phyloP scores from a whole-genome alignment of 2,888 invertebrate genomes.

The Drosophila sordidapex region DNA sequence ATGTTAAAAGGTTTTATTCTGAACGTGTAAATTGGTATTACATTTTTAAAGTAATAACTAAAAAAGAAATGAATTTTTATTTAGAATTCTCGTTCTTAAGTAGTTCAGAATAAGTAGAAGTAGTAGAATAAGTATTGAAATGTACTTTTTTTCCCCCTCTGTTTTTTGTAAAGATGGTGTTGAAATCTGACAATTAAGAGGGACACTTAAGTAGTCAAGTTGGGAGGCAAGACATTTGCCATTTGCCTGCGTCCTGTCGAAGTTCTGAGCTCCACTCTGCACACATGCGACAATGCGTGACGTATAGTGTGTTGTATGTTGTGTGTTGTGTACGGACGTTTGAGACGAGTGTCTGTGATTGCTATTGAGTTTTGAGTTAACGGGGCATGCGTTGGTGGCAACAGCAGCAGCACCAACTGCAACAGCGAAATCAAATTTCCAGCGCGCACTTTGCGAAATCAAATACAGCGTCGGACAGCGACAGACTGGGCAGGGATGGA shows the following conservation, averaged over 20 bases:
- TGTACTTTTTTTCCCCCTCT: background rate
- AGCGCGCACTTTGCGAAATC: conserved; percentile 79
- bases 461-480: conserved; percentile 64
- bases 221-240: conserved; percentile 31
- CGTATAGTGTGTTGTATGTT: conserved; percentile 40
- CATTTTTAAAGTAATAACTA: background rate
- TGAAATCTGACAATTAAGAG: conserved; percentile 41
- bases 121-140: background rate
- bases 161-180: background rate
- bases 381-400: conserved; percentile 58
- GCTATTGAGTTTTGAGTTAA: conserved; percentile 69
- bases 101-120: background rate
- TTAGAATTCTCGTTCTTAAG: background rate
- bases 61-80: background rate
- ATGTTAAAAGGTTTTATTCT: background rate
- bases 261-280: conserved; percentile 16
- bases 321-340: conserved; percentile 29
- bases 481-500: background rate
- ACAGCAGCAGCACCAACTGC: conserved; percentile 36
- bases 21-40: background rate
- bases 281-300: conserved; percentile 57
- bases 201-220: conserved; percentile 35
- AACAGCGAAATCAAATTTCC: conserved; percentile 73
- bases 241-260: conserved; percentile 58
- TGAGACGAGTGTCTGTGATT: conserved; percentile 71